Percentiles rank a stretch among this genome's conserved stretches.
Evolutionary conservation across 1,140 invertebrate genomes (phyloP).

Genomic region (Ptiloglossa arizonensis): DNA sequence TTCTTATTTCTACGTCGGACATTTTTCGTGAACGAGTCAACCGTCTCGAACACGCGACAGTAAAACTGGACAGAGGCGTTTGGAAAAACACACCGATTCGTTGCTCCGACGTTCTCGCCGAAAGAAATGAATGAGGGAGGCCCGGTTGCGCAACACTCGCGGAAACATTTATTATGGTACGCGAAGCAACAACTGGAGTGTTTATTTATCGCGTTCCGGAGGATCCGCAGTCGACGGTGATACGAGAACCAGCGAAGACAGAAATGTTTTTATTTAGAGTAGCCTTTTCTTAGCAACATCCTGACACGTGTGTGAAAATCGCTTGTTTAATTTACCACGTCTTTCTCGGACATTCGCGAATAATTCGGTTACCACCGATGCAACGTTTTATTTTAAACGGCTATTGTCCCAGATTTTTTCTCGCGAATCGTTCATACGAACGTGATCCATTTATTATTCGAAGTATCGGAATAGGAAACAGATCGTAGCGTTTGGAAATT

Average conservation of each 20-base stretch:
- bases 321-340: background rate
- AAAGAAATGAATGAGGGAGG: slow-evolving; percentile 17
- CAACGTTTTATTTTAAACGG: background rate
- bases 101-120: background rate
- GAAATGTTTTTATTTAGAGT: background rate
- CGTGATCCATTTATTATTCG: background rate
- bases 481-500: too few relatives aligned
- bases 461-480: too few relatives aligned
- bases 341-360: background rate
- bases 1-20: background rate
- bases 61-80: background rate
- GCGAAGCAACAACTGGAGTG: background rate
- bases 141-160: slow-evolving; percentile 32
- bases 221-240: slow-evolving; percentile 10
- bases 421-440: background rate
- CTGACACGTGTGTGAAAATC: background rate
- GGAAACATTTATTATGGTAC: slow-evolving; percentile 40
- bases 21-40: background rate
- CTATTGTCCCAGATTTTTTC: background rate
- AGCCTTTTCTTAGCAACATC: background rate
- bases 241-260: background rate
- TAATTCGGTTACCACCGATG: too few relatives aligned
- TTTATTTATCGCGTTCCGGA: slow-evolving; percentile 25
- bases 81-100: background rate
- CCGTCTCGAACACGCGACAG: background rate